These are phyloP conservation scores for Oikopleura vanhoeffeni DNA, from an alignment of 23 tunicate genomes.

Conservation along the genomic window DNA sequence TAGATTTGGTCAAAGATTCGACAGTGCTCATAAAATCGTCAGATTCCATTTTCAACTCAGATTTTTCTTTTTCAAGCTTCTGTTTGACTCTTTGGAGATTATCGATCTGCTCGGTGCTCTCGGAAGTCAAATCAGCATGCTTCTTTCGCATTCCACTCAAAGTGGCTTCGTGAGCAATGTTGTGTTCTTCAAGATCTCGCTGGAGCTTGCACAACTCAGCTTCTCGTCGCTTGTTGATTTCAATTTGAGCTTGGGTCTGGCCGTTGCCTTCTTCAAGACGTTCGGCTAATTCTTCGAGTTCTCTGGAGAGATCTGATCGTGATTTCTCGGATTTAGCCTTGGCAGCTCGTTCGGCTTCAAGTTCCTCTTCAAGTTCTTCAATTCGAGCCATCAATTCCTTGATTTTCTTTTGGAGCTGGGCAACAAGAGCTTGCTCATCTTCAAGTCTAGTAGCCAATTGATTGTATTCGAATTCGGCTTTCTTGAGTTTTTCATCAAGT, in stretches of 20 bases:
- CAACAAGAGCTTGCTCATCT: too few relatives aligned
- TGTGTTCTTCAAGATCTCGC: too few relatives aligned
- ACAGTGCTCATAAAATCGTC: conserved; percentile 38
- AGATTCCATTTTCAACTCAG: conserved; percentile 55
- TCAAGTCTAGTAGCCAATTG: too few relatives aligned
- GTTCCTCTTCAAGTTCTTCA: conserved; percentile 86
- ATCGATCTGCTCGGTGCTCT: neutral
- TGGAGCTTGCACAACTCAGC: too few relatives aligned
- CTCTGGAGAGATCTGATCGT: conserved; percentile 75
- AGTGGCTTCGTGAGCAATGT: too few relatives aligned
- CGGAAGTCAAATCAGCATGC: neutral
- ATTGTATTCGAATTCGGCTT: too few relatives aligned
- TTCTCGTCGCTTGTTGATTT: neutral
- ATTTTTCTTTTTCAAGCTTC: too few relatives aligned
- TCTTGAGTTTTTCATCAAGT: too few relatives aligned
- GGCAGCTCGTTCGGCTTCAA: conserved; percentile 66
- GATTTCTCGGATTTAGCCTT: conserved; percentile 49
- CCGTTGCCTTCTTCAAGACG: conserved; percentile 86
- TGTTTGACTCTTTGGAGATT: neutral
- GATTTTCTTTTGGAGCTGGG: too few relatives aligned
- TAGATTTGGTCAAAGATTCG: neutral
- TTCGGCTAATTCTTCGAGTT: conserved; percentile 72
- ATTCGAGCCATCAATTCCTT: too few relatives aligned
- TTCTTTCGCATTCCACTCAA: too few relatives aligned
- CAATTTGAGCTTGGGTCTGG: conserved; percentile 77